Evolutionary conservation across 2,113 vertebrate genomes (phyloP).

Genomic region (Pan paniscus): DNA sequence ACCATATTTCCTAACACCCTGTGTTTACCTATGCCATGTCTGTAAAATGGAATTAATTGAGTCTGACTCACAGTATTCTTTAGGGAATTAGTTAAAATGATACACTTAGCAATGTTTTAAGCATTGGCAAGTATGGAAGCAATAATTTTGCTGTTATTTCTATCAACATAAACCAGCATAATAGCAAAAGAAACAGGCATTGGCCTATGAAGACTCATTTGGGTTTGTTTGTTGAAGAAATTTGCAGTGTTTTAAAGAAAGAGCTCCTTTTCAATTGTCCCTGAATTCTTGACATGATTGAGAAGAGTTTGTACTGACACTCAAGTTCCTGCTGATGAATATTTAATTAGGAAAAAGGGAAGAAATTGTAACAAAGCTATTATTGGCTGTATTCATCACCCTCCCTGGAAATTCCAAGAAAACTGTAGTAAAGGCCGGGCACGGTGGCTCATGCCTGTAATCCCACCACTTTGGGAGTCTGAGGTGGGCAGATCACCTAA

Average conservation of each 20-base stretch:
- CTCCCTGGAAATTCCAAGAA: not conserved
- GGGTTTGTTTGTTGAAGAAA: not conserved
- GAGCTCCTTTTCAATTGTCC: not conserved
- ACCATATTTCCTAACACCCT: not conserved
- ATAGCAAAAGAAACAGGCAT: not conserved
- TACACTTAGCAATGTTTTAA: not conserved
- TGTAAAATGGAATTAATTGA: not conserved
- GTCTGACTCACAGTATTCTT: not conserved
- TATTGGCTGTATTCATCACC: not conserved
- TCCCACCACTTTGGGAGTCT: too few species aligned
- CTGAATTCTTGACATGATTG: conserved; percentile 22
- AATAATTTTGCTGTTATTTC: not conserved
- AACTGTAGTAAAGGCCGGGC: not conserved
- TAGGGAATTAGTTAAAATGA: not conserved
- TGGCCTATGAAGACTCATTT: not conserved
- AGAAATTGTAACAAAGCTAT: not conserved
- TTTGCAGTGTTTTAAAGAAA: not conserved
- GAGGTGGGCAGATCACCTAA: not conserved
- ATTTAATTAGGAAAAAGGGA: not conserved
- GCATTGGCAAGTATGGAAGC: not conserved
- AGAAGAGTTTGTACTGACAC: conserved; percentile 52
- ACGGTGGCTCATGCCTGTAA: too few species aligned
- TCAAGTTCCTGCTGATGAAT: not conserved
- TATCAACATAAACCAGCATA: not conserved
- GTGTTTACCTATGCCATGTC: not conserved